A percentile compares a stretch with the other conserved stretches of the same genome.
Evolutionary conservation across 2,797 vertebrate species (phyloP).

Genomic region (Hyperoplus lanceolatus): DNA sequence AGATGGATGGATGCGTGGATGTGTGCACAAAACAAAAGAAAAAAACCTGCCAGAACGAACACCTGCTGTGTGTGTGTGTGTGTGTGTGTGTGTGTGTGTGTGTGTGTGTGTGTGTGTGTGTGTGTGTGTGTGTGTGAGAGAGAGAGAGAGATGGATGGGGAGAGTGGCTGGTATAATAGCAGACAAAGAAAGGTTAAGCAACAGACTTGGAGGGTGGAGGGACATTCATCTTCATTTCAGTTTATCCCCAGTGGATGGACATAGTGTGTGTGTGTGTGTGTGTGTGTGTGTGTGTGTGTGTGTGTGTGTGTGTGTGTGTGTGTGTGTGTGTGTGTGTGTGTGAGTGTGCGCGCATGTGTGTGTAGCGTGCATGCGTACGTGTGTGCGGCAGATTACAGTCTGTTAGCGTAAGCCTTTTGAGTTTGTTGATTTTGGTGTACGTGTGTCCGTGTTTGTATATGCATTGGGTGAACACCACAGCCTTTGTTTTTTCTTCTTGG

Average conservation of each 20-base stretch:
- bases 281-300: slow-evolving; percentile 30
- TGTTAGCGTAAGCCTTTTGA: slow-evolving; percentile 34
- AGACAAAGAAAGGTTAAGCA: slow-evolving; percentile 54
- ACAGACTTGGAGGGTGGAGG: slow-evolving; percentile 53
- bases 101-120: neutral
- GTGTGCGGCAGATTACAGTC: slow-evolving; percentile 33
- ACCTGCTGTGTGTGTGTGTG: slow-evolving; percentile 50
- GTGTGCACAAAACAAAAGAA: slow-evolving; percentile 37
- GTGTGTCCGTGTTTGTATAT: slow-evolving; percentile 35
- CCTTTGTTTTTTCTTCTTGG: slow-evolving; percentile 56
- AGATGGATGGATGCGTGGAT: neutral
- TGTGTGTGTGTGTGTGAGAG: neutral
- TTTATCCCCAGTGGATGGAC: slow-evolving; percentile 57
- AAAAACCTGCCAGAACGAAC: slow-evolving; percentile 60
- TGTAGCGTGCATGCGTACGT: neutral
- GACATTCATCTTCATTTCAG: slow-evolving; percentile 77
- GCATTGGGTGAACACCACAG: slow-evolving; percentile 45
- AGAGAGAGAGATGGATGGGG: slow-evolving; percentile 34
- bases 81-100: slow-evolving; percentile 3
- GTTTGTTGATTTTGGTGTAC: slow-evolving; percentile 49
- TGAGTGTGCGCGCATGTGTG: slow-evolving; percentile 23
- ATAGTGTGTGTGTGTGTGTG: slow-evolving; percentile 26
- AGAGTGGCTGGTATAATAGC: slow-evolving; percentile 33
- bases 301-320: slow-evolving; percentile 14
- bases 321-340: neutral